Conservation (phyloP, 1,140 invertebrate species). For the Neuroterus valhalla region DNA sequence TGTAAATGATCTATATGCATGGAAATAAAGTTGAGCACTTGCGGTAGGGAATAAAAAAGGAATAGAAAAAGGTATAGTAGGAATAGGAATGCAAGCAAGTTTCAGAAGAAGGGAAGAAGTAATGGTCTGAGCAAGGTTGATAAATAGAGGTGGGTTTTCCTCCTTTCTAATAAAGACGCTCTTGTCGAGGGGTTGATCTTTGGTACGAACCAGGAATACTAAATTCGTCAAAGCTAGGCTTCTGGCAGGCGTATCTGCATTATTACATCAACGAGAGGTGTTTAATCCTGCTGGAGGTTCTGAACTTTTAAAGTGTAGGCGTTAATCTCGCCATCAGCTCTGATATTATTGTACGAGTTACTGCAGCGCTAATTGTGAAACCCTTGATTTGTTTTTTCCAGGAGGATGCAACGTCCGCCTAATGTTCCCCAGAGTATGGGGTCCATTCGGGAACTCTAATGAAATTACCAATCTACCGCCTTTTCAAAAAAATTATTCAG, state of each 20-base stretch:
- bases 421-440: slow-evolving; percentile 73
- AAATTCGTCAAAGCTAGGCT: slow-evolving; percentile 63
- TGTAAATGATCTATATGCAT: slow-evolving; percentile 18
- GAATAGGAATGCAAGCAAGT: slow-evolving; percentile 60
- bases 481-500: slow-evolving; percentile 69
- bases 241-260: slow-evolving; percentile 51
- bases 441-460: slow-evolving; percentile 65
- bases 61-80: too few relatives aligned
- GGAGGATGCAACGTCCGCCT: slow-evolving; percentile 69
- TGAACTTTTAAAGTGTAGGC: slow-evolving; percentile 16
- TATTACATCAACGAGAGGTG: slow-evolving; percentile 48
- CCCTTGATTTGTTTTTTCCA: slow-evolving; percentile 40
- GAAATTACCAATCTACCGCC: slow-evolving; percentile 66
- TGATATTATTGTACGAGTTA: not conserved
- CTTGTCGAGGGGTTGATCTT: slow-evolving; percentile 73
- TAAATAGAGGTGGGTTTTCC: slow-evolving; percentile 67
- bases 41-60: slow-evolving; percentile 25
- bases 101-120: slow-evolving; percentile 59
- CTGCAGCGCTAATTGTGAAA: not conserved
- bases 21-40: not conserved
- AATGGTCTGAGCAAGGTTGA: slow-evolving; percentile 64
- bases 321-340: not conserved
- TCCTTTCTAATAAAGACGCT: slow-evolving; percentile 75
- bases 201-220: slow-evolving; percentile 69
- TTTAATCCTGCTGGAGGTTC: slow-evolving; percentile 42